These are phyloP conservation scores for Orthonevra nobilis DNA, from an alignment of 2,888 invertebrate genomes.

Conservation along the genomic window DNA sequence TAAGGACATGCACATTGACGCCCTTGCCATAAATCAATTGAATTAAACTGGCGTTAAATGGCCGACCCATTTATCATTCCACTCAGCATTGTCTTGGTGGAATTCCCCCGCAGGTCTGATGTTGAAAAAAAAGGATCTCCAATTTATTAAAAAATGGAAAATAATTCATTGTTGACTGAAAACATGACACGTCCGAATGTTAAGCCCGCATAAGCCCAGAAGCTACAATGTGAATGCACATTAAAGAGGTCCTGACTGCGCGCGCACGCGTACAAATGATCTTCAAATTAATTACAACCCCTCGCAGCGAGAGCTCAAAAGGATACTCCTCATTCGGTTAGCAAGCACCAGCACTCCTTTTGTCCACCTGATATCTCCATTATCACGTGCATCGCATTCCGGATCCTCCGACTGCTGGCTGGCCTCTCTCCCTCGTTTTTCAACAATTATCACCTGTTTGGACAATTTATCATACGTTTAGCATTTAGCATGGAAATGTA, in stretches of 20 bases:
- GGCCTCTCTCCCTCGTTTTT: slow-evolving; percentile 39
- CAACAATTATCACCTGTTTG: slow-evolving; percentile 70
- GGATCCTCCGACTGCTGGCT: slow-evolving; percentile 18
- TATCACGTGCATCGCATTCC: slow-evolving; percentile 49
- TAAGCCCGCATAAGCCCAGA: slow-evolving; percentile 70
- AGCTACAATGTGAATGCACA: slow-evolving; percentile 68
- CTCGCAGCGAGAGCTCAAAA: slow-evolving; percentile 38
- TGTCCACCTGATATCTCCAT: slow-evolving; percentile 61
- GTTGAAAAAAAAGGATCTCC: slow-evolving; percentile 34
- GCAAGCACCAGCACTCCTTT: slow-evolving; percentile 24
- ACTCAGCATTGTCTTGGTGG: slow-evolving; percentile 2
- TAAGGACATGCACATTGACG: slow-evolving; percentile 38
- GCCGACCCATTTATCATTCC: slow-evolving; percentile 50
- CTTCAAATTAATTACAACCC: slow-evolving; percentile 67
- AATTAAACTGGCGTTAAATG: slow-evolving; percentile 63
- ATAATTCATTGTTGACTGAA: slow-evolving; percentile 73
- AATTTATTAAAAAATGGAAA: slow-evolving; percentile 70
- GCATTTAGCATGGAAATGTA: slow-evolving; percentile 60
- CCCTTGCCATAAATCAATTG: slow-evolving; percentile 53
- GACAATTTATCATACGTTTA: slow-evolving; percentile 70
- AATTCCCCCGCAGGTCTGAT: slow-evolving; percentile 29
- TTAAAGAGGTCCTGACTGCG: slow-evolving; percentile 54
- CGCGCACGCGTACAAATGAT: slow-evolving; percentile 42
- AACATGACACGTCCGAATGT: slow-evolving; percentile 73
- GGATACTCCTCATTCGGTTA: slow-evolving; percentile 43